phyloP scores from a whole-genome alignment of 1,140 invertebrate species.

The Rhizoglyphus robini region DNA sequence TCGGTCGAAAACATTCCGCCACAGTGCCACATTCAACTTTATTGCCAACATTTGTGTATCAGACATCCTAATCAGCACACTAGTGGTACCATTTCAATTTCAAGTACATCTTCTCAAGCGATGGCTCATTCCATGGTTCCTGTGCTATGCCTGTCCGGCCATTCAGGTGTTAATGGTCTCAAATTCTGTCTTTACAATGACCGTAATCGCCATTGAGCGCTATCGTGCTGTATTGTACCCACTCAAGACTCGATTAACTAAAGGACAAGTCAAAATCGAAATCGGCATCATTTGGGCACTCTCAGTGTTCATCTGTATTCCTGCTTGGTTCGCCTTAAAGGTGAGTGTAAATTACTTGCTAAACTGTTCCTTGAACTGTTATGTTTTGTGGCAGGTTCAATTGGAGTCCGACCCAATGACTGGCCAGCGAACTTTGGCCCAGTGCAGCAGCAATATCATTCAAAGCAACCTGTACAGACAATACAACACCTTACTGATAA shows the following conservation, averaged over 20 bases:
- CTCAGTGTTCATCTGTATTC: background rate
- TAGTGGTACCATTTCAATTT: constrained; percentile 69
- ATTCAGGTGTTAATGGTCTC: constrained; percentile 62
- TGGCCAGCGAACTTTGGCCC: constrained; percentile 35
- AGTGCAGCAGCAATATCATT: constrained; percentile 43
- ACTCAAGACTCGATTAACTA: constrained; percentile 32
- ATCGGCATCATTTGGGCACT: constrained; percentile 21
- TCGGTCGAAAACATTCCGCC: constrained; percentile 65
- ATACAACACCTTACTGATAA: constrained; percentile 40
- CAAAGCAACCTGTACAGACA: constrained; percentile 38
- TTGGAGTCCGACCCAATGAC: background rate
- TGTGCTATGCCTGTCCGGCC: constrained; percentile 65
- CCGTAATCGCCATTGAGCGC: constrained; percentile 67
- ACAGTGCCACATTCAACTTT: constrained; percentile 71
- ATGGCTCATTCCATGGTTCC: constrained; percentile 62
- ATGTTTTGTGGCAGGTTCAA: background rate
- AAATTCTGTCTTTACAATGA: constrained; percentile 67
- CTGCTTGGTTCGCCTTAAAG: background rate
- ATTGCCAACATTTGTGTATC: constrained; percentile 80
- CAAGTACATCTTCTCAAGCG: constrained; percentile 54
- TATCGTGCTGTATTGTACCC: constrained; percentile 77
- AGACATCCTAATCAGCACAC: constrained; percentile 71
- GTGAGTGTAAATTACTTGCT: background rate
- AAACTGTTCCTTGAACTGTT: background rate
- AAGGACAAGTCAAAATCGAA: constrained; percentile 11